Evolutionary conservation across 2,113 vertebrate species (phyloP).

Genomic region (Pleuronectes platessa): DNA sequence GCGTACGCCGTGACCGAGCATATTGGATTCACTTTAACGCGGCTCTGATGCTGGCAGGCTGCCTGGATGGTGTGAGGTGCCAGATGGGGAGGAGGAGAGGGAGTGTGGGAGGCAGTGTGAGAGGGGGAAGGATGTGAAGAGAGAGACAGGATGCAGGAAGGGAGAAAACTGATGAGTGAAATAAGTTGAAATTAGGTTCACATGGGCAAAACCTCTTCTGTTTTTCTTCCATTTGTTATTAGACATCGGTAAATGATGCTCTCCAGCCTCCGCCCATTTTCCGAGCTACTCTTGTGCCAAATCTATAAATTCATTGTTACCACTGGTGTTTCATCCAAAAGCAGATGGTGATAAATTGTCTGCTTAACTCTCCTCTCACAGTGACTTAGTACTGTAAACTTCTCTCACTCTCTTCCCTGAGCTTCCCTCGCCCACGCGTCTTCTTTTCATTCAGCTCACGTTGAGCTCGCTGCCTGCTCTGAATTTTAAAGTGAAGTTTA

Average conservation of each 20-base stretch:
- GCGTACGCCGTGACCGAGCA: constrained; percentile 53
- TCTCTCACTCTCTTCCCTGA: constrained; percentile 6
- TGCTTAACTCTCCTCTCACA: background rate
- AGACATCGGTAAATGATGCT: background rate
- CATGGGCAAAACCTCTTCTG: background rate
- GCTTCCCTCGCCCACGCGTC: constrained; percentile 12
- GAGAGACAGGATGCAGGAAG: background rate
- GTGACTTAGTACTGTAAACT: background rate
- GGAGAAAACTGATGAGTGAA: background rate
- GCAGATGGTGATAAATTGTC: constrained; percentile 8
- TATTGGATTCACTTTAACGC: constrained; percentile 65
- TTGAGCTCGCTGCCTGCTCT: constrained; percentile 7
- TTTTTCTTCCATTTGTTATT: background rate
- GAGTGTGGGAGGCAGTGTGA: background rate
- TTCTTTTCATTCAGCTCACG: constrained; percentile 29
- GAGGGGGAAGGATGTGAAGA: background rate
- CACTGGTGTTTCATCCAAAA: background rate
- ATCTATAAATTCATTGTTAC: background rate
- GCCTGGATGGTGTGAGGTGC: constrained; percentile 45
- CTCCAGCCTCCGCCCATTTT: background rate
- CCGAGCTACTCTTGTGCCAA: background rate
- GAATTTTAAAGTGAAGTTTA: constrained; percentile 40
- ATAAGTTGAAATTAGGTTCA: background rate
- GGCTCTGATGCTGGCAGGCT: constrained; percentile 52
- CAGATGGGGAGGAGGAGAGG: constrained; percentile 5